Base-by-base conservation (phyloP, 2,888 invertebrate genomes). In the Drosophila suboccidentalis region DNA sequence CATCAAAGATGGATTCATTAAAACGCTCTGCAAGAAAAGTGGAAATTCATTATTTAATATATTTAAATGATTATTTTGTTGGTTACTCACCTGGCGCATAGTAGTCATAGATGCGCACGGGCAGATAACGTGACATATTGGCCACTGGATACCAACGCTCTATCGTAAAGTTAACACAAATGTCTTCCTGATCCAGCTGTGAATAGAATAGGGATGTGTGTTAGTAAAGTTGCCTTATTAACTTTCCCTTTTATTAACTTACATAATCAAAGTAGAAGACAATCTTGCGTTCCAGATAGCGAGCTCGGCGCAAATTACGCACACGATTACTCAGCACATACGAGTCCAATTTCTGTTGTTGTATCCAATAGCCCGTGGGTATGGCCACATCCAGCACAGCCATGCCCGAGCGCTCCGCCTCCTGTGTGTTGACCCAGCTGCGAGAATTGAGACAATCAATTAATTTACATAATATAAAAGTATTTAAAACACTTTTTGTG, bases 81-180 rank as follows among this genome's bases (percentile, higher is more conserved):
- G 9, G 3, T 15, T 9, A 57, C 92, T 93, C 93, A 98, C 98
- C 98, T 89, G 98, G 98, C 60, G 98, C 97, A 93, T 98, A 98
- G 92, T 98, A 98, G 93, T 99, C 98, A 93, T 98, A 99, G 11
- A 98, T 96, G 63, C 97, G 94, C 59, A 98, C 95, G 4, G 97
- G 96, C 80, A 98, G 94, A 93, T 97, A 98, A 49, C 97, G 95
- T 0, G 98, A 98, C 97, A 98, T 97, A 93, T 99, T 99, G 53
- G 98, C 98, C 3, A 98, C 98, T 0, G 98, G 98, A 93, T 95
- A 96, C 98, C 98, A 99, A 78, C 99, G 94, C 93, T 98, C 98
- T 61, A 98, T 95, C 0, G 97, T 97, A 92, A 98, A 97, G 93
- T 97, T 96, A 10, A 99, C 96, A 91, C 99, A 99, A 6, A 97